phyloP scores from a whole-genome alignment of 2,113 vertebrate species.

The Puntigrus tetrazona region DNA sequence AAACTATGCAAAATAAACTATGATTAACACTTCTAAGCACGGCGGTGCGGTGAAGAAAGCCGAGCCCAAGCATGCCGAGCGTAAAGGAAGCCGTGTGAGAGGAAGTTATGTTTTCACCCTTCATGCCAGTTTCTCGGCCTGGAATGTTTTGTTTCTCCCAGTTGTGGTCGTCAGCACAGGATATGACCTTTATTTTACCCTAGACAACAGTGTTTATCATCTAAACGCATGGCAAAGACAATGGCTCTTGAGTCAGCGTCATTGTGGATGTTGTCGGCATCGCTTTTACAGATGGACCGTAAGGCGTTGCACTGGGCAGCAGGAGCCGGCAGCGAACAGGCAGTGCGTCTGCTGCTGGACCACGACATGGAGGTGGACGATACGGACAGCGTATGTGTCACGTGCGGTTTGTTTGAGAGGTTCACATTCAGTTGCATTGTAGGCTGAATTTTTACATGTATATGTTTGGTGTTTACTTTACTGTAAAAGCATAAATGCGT shows the following conservation, averaged over 20 bases:
- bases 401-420: background rate
- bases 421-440: background rate
- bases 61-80: background rate
- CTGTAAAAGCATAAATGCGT: background rate
- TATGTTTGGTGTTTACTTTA: background rate
- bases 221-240: background rate
- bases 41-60: background rate
- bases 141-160: constrained; percentile 40
- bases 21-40: background rate
- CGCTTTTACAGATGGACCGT: constrained; percentile 75
- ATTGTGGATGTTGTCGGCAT: background rate
- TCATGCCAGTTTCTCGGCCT: constrained; percentile 21
- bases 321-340: constrained; percentile 80
- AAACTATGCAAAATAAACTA: no score
- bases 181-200: constrained; percentile 42
- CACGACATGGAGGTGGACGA: constrained; percentile 78
- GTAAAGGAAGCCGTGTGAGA: constrained; percentile 27
- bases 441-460: constrained; percentile 11
- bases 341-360: constrained; percentile 82
- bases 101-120: constrained; percentile 28
- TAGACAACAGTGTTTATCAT: background rate
- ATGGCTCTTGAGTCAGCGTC: background rate
- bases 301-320: constrained; percentile 89
- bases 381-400: constrained; percentile 75
- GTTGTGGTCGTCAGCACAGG: constrained; percentile 45